phyloP scores from a whole-genome alignment of 2,113 vertebrate genomes.

The Tupaia chinensis region DNA sequence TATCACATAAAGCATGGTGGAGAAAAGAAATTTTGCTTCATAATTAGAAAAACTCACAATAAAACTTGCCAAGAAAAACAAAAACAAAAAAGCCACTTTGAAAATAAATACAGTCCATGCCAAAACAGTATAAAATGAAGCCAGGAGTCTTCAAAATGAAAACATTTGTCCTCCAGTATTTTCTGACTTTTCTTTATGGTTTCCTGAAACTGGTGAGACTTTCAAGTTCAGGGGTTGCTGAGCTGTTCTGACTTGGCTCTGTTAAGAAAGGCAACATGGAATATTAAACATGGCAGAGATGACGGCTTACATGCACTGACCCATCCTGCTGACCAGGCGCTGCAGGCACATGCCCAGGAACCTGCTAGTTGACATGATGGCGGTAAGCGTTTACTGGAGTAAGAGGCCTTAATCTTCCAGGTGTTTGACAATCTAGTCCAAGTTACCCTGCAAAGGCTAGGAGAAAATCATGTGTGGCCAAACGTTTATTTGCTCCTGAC shows the following conservation, averaged over 20 bases:
- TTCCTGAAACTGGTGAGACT: slow-evolving; percentile 82
- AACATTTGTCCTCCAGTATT: slow-evolving; percentile 82
- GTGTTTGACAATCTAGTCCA: not conserved
- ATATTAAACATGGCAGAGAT: slow-evolving; percentile 49
- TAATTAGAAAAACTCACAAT: slow-evolving; percentile 92
- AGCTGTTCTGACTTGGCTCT: slow-evolving; percentile 95
- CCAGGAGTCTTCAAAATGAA: slow-evolving; percentile 87
- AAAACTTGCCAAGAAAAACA: slow-evolving; percentile 89
- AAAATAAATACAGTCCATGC: slow-evolving; percentile 93
- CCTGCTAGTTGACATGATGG: not conserved
- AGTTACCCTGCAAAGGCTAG: not conserved
- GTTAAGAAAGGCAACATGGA: slow-evolving; percentile 79
- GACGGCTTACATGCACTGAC: slow-evolving; percentile 14
- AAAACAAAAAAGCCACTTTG: slow-evolving; percentile 87
- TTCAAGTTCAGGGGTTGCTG: slow-evolving; percentile 91
- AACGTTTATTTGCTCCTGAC: not conserved
- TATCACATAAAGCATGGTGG: slow-evolving; percentile 91
- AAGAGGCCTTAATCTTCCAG: not conserved
- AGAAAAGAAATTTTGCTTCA: slow-evolving; percentile 90
- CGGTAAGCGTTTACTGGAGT: not conserved
- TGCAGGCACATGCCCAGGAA: not conserved
- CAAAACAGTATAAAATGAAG: slow-evolving; percentile 91
- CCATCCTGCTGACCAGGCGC: not conserved
- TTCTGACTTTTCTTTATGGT: slow-evolving; percentile 76
- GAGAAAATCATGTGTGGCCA: not conserved